A percentile compares a stretch with the other conserved stretches of the same genome.
These are phyloP conservation scores for Rissa tridactyla DNA, from an alignment of 2,113 vertebrate genomes.

Conservation along the genomic window DNA sequence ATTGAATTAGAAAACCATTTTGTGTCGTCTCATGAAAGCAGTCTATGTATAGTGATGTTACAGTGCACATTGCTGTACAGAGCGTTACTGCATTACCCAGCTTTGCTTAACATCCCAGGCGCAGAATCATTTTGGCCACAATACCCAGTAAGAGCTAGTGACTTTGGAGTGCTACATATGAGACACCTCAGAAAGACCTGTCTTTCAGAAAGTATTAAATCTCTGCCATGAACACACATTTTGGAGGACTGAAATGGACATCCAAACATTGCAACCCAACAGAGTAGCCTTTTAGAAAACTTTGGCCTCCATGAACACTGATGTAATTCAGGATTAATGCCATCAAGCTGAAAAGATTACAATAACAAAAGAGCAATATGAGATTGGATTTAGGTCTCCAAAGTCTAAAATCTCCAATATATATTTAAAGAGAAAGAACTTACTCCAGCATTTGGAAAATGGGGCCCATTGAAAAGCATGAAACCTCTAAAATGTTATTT, in stretches of 20 bases:
- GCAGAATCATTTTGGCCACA: background rate
- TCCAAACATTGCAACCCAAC: background rate
- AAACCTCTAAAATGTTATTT: conserved; percentile 30
- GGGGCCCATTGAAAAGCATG: conserved; percentile 14
- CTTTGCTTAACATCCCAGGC: background rate
- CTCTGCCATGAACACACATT: background rate
- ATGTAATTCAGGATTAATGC: conserved; percentile 46
- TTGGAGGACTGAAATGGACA: background rate
- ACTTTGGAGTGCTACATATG: background rate
- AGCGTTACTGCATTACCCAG: background rate
- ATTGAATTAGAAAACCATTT: background rate
- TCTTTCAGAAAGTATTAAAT: background rate
- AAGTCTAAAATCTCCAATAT: conserved; percentile 15
- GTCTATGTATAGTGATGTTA: background rate
- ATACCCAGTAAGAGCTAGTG: background rate
- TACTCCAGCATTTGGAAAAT: conserved; percentile 25
- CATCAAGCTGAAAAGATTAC: background rate
- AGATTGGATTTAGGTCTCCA: background rate
- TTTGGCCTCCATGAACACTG: background rate
- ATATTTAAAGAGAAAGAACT: conserved; percentile 23
- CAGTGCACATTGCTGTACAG: background rate
- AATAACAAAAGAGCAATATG: conserved; percentile 30
- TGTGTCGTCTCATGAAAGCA: background rate
- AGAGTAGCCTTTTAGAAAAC: conserved; percentile 21
- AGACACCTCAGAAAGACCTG: background rate